Conservation (phyloP, 2,113 vertebrate genomes). For the Atractosteus spatula region DNA sequence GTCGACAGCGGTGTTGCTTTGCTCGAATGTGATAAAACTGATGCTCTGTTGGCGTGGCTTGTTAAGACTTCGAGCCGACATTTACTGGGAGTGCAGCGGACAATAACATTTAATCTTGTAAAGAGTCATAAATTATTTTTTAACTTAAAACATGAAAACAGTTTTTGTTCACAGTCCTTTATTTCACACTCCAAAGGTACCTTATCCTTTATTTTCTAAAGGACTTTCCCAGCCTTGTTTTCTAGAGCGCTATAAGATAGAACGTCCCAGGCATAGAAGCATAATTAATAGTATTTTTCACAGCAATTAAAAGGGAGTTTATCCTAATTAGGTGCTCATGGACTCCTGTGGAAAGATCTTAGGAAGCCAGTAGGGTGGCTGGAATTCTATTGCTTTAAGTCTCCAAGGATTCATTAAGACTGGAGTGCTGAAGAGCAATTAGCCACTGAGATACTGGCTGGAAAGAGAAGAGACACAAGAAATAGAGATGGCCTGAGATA, state of each 20-base stretch:
- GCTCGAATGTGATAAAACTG: slow-evolving; percentile 6
- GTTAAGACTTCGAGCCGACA: slow-evolving; percentile 26
- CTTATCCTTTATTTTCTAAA: slow-evolving; percentile 2
- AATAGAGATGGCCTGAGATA: too few species aligned
- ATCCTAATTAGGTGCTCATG: slow-evolving; percentile 57
- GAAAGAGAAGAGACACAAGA: neutral
- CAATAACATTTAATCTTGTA: slow-evolving; percentile 42
- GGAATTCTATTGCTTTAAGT: slow-evolving; percentile 29
- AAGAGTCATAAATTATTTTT: slow-evolving; percentile 30
- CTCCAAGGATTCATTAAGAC: slow-evolving; percentile 35
- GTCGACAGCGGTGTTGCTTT: slow-evolving; percentile 5
- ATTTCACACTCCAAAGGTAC: slow-evolving; percentile 12
- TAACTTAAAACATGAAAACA: slow-evolving; percentile 35
- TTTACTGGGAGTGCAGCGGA: slow-evolving; percentile 36
- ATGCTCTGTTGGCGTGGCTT: slow-evolving; percentile 8
- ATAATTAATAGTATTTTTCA: slow-evolving; percentile 48
- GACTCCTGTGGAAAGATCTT: slow-evolving; percentile 28
- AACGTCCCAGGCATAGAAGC: slow-evolving; percentile 38
- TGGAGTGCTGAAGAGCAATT: slow-evolving; percentile 36
- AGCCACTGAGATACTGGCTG: slow-evolving; percentile 14
- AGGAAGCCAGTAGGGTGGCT: slow-evolving; percentile 24
- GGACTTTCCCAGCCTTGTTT: slow-evolving; percentile 25
- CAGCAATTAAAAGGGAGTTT: slow-evolving; percentile 57
- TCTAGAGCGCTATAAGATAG: slow-evolving; percentile 31
- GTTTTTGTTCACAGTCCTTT: slow-evolving; percentile 42